Conservation (phyloP, 1,140 invertebrate species). For the Metaphire vulgaris region DNA sequence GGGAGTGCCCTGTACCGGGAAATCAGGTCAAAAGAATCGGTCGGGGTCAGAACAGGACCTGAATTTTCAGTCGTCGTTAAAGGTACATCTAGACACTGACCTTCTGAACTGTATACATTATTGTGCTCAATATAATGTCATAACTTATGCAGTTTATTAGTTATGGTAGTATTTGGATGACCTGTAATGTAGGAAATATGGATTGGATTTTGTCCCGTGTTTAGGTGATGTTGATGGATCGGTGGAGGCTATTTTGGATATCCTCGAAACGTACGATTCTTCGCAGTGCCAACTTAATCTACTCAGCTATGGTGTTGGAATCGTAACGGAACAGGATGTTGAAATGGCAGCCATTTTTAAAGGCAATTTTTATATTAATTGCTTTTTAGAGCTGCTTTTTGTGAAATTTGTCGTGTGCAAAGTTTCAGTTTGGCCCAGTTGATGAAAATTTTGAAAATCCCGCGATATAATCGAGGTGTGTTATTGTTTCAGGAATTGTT, state of each 20-base stretch:
- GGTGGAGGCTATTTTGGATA: slow-evolving; percentile 86
- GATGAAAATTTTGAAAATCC: no score
- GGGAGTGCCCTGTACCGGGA: slow-evolving; percentile 34
- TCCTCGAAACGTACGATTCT: slow-evolving; percentile 77
- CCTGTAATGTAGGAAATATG: no score
- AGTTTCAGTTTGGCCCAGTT: no score
- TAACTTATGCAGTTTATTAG: no score
- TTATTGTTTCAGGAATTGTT: slow-evolving; percentile 61
- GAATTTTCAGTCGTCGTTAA: slow-evolving; percentile 39
- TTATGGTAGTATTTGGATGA: no score
- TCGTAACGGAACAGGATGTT: slow-evolving; percentile 72
- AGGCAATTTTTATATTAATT: slow-evolving; percentile 50
- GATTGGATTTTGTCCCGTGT: no score
- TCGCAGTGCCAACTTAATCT: slow-evolving; percentile 72
- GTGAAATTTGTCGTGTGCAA: no score
- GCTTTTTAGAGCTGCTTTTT: slow-evolving; percentile 21
- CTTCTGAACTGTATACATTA: no score
- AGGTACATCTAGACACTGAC: slow-evolving; percentile 35
- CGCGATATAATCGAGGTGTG: no score
- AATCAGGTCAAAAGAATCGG: slow-evolving; percentile 30
- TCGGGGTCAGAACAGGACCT: slow-evolving; percentile 31
- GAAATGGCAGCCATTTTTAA: slow-evolving; percentile 77
- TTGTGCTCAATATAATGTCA: slow-evolving; percentile 22
- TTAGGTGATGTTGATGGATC: slow-evolving; percentile 60
- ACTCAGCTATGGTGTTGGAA: slow-evolving; percentile 82